phyloP scores from a whole-genome alignment of 35 echinoderm and acorn worm species.

The Chiridota heheva region DNA sequence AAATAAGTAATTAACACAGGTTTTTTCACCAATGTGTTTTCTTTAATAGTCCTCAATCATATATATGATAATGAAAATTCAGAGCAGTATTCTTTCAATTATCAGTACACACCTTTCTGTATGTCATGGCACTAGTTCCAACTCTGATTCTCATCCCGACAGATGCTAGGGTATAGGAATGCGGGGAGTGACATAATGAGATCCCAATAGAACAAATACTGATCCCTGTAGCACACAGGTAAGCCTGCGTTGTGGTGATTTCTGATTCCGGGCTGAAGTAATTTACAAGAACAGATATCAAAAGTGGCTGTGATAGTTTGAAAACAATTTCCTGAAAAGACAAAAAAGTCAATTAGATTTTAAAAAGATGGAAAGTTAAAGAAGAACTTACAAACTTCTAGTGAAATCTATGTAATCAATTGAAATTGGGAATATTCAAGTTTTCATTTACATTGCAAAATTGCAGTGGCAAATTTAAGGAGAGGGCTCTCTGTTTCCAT shows the following conservation, averaged over 20 bases:
- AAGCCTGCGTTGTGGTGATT: conserved; percentile 25
- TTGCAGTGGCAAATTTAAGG: too few relatives aligned
- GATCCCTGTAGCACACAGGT: conserved; percentile 44
- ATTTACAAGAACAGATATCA: conserved; percentile 24
- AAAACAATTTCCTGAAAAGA: conserved; percentile 16
- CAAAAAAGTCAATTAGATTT: too few relatives aligned
- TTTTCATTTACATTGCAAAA: too few relatives aligned
- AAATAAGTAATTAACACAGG: too few relatives aligned
- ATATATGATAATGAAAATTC: too few relatives aligned
- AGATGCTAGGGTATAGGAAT: conserved; percentile 29
- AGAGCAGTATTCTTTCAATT: background rate
- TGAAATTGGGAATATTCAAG: too few relatives aligned
- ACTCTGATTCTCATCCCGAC: conserved; percentile 55
- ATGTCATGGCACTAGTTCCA: conserved; percentile 28
- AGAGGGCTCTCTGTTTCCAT: too few relatives aligned
- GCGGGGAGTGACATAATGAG: conserved; percentile 14
- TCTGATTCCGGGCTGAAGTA: conserved; percentile 32
- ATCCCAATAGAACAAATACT: background rate
- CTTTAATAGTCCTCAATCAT: too few relatives aligned
- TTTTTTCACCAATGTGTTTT: background rate
- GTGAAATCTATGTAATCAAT: too few relatives aligned
- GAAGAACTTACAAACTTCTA: too few relatives aligned
- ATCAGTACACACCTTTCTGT: conserved; percentile 40
- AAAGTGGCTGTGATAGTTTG: conserved; percentile 34
- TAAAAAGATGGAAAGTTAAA: too few relatives aligned